Percentiles rank a stretch among this genome's conserved stretches.
Conservation (phyloP, 2,797 vertebrate species). For the Pogoniulus pusillus region DNA sequence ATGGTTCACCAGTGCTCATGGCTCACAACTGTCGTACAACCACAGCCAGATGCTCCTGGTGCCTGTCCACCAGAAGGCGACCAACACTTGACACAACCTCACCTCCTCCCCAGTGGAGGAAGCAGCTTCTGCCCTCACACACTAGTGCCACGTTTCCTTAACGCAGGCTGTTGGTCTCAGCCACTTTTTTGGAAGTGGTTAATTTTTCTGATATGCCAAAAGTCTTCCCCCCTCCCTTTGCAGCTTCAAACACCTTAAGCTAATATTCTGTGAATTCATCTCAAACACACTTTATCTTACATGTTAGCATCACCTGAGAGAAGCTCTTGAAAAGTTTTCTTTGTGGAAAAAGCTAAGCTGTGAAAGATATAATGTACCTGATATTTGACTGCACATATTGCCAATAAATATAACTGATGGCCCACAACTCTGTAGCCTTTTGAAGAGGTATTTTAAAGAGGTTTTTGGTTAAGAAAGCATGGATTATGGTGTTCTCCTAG, state of each 20-base stretch:
- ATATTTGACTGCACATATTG: neutral
- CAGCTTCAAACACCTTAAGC: neutral
- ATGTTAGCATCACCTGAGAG: neutral
- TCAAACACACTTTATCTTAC: neutral
- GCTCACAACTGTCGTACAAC: neutral
- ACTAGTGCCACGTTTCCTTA: neutral
- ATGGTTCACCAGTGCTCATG: fast-evolving
- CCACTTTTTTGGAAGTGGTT: neutral
- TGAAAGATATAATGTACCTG: neutral
- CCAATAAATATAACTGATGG: neutral
- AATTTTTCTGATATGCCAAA: neutral
- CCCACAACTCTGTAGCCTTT: neutral
- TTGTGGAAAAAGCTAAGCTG: neutral
- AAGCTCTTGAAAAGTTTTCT: neutral
- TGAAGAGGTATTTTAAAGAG: neutral
- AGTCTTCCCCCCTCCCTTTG: neutral
- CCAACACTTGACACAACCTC: fast-evolving
- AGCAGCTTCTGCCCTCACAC: neutral
- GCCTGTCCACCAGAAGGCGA: neutral
- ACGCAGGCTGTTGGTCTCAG: neutral
- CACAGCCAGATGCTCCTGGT: neutral
- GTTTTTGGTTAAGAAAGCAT: neutral
- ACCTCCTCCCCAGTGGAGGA: neutral
- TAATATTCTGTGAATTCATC: neutral
- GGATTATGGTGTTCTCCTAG: neutral